phyloP scores from a whole-genome alignment of 2,797 vertebrate species.

The Nannoperca australis region DNA sequence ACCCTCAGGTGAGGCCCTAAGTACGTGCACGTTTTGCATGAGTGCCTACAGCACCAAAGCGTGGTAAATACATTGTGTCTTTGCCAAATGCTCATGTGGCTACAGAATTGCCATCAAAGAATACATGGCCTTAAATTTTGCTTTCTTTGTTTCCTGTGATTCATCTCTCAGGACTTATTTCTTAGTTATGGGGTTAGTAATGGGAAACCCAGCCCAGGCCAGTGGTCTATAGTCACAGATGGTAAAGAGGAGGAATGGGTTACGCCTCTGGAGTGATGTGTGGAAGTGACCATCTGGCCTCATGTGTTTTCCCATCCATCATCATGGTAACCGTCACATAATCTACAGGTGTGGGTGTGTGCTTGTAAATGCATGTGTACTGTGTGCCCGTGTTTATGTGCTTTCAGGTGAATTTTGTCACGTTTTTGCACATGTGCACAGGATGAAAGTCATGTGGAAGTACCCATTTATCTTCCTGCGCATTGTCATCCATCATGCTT shows the following conservation, averaged over 20 bases:
- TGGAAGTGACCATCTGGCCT: slow-evolving; percentile 74
- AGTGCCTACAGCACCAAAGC: slow-evolving; percentile 25
- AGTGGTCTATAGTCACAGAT: slow-evolving; percentile 64
- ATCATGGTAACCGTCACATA: slow-evolving; percentile 68
- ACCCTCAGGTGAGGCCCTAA: slow-evolving; percentile 36
- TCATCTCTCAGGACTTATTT: slow-evolving; percentile 57
- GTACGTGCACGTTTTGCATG: slow-evolving; percentile 21
- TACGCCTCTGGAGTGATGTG: slow-evolving; percentile 66
- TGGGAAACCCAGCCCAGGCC: slow-evolving; percentile 65
- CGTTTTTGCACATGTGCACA: slow-evolving; percentile 28
- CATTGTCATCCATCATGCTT: slow-evolving; percentile 41
- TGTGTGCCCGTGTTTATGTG: slow-evolving; percentile 27
- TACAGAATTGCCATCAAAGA: slow-evolving; percentile 21
- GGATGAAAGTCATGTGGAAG: slow-evolving; percentile 13
- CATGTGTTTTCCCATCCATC: slow-evolving; percentile 65
- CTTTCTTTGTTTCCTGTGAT: slow-evolving; percentile 51
- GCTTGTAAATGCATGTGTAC: neutral
- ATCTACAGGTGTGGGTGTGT: slow-evolving; percentile 60
- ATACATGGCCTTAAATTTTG: slow-evolving; percentile 28
- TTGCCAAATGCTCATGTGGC: slow-evolving; percentile 20
- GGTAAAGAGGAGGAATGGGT: slow-evolving; percentile 69
- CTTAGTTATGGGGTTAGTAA: slow-evolving; percentile 52
- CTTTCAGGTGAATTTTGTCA: slow-evolving; percentile 5
- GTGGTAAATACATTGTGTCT: slow-evolving; percentile 22
- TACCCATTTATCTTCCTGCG: slow-evolving; percentile 27